phyloP scores from a whole-genome alignment of 2,888 invertebrate genomes.

The Lissonota sp. region DNA sequence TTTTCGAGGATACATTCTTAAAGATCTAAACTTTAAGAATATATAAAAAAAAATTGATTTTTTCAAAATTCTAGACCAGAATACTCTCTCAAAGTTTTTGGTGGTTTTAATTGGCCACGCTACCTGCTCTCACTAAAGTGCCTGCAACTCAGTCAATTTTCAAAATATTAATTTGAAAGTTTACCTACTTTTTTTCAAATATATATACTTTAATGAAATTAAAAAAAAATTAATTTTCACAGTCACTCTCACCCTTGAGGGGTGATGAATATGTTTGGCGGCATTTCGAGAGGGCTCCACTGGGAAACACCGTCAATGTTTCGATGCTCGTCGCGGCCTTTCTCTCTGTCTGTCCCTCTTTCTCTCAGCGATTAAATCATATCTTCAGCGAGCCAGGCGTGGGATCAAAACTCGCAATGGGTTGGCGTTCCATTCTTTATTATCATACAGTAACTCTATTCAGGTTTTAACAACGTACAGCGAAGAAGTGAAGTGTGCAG shows the following conservation, averaged over 20 bases:
- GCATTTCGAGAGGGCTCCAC: neutral
- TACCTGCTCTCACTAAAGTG: too few relatives aligned
- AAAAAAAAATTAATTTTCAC: neutral
- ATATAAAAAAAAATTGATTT: too few relatives aligned
- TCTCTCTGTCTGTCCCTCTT: neutral
- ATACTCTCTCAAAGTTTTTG: too few relatives aligned
- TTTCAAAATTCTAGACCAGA: too few relatives aligned
- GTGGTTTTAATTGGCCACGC: too few relatives aligned
- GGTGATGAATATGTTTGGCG: neutral
- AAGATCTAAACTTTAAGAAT: too few relatives aligned
- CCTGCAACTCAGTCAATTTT: too few relatives aligned
- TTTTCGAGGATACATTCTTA: too few relatives aligned
- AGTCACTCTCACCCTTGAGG: neutral
- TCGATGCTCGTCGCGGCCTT: conserved; percentile 1
- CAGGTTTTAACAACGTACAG: conserved; percentile 67
- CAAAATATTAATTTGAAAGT: too few relatives aligned
- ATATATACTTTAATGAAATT: neutral
- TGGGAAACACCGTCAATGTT: conserved; percentile 34
- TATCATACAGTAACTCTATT: conserved; percentile 61
- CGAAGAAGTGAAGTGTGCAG: conserved; percentile 61
- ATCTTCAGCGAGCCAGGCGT: conserved; percentile 59
- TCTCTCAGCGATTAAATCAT: conserved; percentile 53
- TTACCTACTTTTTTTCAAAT: too few relatives aligned
- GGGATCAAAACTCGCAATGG: conserved; percentile 34
- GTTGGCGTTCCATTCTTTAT: conserved; percentile 61